Evolutionary conservation across 2,888 invertebrate species (phyloP).

Genomic region (Drosophila vallismaia): DNA sequence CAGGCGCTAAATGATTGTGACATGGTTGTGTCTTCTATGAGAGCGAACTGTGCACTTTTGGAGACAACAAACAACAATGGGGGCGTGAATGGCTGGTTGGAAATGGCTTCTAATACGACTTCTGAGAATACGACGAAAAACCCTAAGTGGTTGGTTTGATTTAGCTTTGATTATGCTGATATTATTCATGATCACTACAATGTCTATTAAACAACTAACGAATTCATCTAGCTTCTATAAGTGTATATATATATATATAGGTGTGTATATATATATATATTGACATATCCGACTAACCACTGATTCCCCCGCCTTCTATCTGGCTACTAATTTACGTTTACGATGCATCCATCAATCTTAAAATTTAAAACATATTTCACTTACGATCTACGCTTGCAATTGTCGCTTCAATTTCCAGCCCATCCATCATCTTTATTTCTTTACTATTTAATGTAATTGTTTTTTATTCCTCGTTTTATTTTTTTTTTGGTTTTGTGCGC

Average conservation of each 20-base stretch:
- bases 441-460: constrained; percentile 37
- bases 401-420: constrained; percentile 20
- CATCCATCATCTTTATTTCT: constrained; percentile 3
- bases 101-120: constrained; percentile 42
- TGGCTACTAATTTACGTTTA: constrained; percentile 53
- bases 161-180: constrained; percentile 63
- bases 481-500: constrained; percentile 74
- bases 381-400: constrained; percentile 59
- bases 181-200: constrained; percentile 68
- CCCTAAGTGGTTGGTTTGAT: constrained; percentile 45
- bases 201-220: constrained; percentile 76
- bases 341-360: constrained; percentile 66
- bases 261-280: constrained; percentile 44
- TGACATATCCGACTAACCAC: constrained; percentile 58
- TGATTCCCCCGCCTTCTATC: constrained; percentile 11
- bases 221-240: constrained; percentile 58
- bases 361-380: constrained; percentile 70
- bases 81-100: constrained; percentile 57
- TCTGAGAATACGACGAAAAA: constrained; percentile 29
- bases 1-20: constrained; percentile 52
- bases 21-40: constrained; percentile 45
- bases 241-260: constrained; percentile 48
- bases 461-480: constrained; percentile 15
- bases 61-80: constrained; percentile 64
- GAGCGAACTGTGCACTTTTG: constrained; percentile 67